A percentile compares a stretch with the other conserved stretches of the same genome.
Evolutionary conservation across 2,797 vertebrate genomes (phyloP).

Genomic region (Eurystomus glaucurus): DNA sequence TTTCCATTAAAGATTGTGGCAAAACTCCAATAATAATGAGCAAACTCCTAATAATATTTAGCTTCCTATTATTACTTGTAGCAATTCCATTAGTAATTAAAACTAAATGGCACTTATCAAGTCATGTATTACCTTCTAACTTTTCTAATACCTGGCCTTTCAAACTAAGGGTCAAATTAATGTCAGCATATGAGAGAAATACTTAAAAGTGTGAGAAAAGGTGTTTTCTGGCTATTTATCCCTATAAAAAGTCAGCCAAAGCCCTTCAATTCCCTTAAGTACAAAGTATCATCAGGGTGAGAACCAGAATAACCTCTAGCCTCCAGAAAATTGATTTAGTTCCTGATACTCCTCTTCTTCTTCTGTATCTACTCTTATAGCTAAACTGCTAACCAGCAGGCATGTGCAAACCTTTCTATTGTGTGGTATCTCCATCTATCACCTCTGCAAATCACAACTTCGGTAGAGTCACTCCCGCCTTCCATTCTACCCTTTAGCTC

Average conservation of each 20-base stretch:
- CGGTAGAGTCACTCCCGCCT: not conserved
- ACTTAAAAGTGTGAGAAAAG: not conserved
- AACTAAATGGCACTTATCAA: not conserved
- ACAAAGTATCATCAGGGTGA: not conserved
- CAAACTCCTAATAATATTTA: constrained; percentile 30
- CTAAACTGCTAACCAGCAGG: not conserved
- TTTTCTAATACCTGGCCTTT: not conserved
- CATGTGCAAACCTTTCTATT: not conserved
- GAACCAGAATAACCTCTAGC: constrained; percentile 25
- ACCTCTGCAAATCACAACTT: not conserved
- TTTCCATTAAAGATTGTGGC: not conserved
- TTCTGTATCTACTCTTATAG: not conserved
- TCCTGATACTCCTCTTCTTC: not conserved
- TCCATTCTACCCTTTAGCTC: not conserved
- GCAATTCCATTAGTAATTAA: constrained; percentile 40
- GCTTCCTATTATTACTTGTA: not conserved
- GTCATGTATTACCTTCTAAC: not conserved
- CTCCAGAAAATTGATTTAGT: constrained; percentile 34
- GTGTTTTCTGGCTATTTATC: constrained; percentile 4
- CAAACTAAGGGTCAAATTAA: constrained; percentile 8
- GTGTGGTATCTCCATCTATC: not conserved
- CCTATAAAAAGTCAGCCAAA: not conserved
- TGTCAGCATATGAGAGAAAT: not conserved
- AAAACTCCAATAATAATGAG: constrained; percentile 42
- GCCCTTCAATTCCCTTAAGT: not conserved